Evolutionary conservation across 2,113 vertebrate species (phyloP), one percentile per base, ranked within the genome.

Genomic region (Perognathus longimembris): DNA sequence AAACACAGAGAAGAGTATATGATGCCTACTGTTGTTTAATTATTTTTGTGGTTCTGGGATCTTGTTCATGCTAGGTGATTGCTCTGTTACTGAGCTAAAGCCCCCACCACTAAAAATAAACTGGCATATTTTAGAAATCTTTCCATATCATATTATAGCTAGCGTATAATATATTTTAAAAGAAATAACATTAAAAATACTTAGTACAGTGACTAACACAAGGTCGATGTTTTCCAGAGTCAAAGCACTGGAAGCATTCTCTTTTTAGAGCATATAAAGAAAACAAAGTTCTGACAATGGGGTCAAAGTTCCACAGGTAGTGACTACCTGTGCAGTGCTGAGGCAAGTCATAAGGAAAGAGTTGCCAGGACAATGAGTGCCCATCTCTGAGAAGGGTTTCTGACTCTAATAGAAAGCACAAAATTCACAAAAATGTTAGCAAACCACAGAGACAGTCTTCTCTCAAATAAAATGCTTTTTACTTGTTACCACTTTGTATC

Each of bases 391-490:
- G 71, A 89, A 94, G 24, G 5, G 22, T 59, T 80, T 91, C 77
- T 92, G 73, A 76, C 30, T 71, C 34, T 38, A 84, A 78, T n/a
- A 88, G 78, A 59, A 92, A 63, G n/a, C 83, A 36, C 10, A 64
- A 79, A n/a, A 59, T 63, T 42, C 76, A 24, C 64, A 36, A 88
- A 92, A 90, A 82, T 42, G 63, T 22, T 64, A 91, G 14, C 79
- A 73, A 93, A 83, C 11, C 73, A 85, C 57, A 30, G 30, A 24
- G n/a, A 22, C 6, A 85, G n/a, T 77, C 90, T 77, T 21, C 50
- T 85, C 64, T 90, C 70, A 81, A 90, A 92, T 66, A 92, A 85
- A 75, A 22, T 71, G 11, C 1, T 83, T 89, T 94, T 91, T 70
- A 45, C 17, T 81, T 42, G 11, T 67, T 85, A 74, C 17, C 12